Evolutionary conservation across 2,113 vertebrate genomes (phyloP), one percentile per base, ranked within the genome.

Genomic region (Syngnathus floridae): DNA sequence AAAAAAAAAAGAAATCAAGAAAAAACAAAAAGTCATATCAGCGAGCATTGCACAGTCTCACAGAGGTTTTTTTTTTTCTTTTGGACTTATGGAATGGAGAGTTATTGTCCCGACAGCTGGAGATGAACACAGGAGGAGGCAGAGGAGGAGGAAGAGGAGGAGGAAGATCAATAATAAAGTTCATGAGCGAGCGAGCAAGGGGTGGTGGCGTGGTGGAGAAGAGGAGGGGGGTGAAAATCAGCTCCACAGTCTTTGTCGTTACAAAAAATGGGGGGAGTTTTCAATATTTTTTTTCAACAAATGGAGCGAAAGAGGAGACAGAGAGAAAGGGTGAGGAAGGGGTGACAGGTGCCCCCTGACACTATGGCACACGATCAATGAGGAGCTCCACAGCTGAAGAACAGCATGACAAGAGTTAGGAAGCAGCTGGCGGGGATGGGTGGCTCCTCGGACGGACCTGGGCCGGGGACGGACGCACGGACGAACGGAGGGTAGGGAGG

Each of bases 41-140:
- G 88, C 89, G 88, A 91, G 88, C 90, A 92, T 91, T 91, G 90
- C 91, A 91, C 91, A 92, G 89, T 92, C 90, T 92, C 90, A 90
- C 75, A 90, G 89, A 90, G 87, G 85, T 88, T 90, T 87, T 84
- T 45, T 46, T 62, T 62, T 43, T 62, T 62, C 26, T 45, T 19
- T n/a, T 21, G 37, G 38, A 40, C 56, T 36, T 37, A 90, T 92
- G 91, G 90, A 91, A 92, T 92, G 91, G 86, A 91, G 88, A 91
- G 89, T 90, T 90, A 88, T 88, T 84, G 88, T 92, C 90, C 91
- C 85, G 90, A 91, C 90, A 89, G 87, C 87, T 88, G 90, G 87
- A 55, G 52, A 92, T 92, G 90, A 87, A 92, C 90, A 92, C 82
- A 91, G 89, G 91, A 79, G 91, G 87, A 83, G 64, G 46, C 12